These are phyloP conservation scores for Darevskia nairensis DNA, from an alignment of 2,797 vertebrate genomes.

Conservation along the genomic window DNA sequence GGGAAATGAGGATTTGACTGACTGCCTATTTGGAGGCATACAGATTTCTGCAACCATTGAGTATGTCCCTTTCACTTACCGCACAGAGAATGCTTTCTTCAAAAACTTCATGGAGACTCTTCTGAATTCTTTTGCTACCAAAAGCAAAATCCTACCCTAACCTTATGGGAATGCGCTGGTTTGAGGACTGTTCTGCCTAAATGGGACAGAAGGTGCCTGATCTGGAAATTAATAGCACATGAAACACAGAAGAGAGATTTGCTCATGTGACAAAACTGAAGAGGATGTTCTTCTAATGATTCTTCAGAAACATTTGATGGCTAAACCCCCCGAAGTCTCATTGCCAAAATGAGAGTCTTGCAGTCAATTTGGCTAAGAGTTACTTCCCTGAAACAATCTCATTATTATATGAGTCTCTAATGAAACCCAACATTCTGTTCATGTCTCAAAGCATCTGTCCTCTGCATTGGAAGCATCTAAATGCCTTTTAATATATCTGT, in stretches of 20 bases:
- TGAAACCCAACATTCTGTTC: constrained; percentile 54
- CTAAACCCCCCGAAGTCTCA: constrained; percentile 6
- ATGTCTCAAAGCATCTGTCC: constrained; percentile 57
- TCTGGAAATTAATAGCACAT: not conserved
- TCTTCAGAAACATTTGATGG: not conserved
- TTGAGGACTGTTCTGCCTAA: not conserved
- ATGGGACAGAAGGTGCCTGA: not conserved
- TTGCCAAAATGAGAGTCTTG: constrained; percentile 49
- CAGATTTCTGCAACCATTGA: not conserved
- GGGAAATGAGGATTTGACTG: not conserved
- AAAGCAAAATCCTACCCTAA: not conserved
- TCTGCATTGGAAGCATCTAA: not conserved
- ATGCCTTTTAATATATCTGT: constrained; percentile 25
- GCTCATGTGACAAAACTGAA: constrained; percentile 13
- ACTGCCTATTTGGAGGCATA: not conserved
- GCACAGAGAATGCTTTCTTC: not conserved
- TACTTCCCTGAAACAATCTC: constrained; percentile 47
- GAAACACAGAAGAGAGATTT: not conserved
- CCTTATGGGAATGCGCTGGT: not conserved
- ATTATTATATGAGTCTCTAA: constrained; percentile 50
- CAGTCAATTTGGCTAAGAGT: constrained; percentile 29
- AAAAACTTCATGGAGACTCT: not conserved
- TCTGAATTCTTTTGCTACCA: not conserved
- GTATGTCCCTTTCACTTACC: not conserved
- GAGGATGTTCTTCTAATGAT: constrained; percentile 16